Base-by-base conservation (phyloP, 2,113 vertebrate genomes). In the Erinaceus europaeus region DNA sequence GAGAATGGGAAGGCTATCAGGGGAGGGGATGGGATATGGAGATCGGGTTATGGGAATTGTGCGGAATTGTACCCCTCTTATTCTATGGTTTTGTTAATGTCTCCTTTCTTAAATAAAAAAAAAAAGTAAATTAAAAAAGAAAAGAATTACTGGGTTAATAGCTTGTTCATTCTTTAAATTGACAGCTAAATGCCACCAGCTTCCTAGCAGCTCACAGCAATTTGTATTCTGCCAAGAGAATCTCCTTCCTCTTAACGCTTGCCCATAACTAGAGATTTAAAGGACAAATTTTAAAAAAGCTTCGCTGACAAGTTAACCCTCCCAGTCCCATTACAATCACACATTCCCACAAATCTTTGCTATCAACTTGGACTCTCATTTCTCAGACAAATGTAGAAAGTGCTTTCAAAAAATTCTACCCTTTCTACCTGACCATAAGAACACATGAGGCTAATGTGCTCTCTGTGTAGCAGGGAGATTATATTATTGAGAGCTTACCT, bases 401-500 rank as follows among this genome's bases (percentile, higher is more conserved):
- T 44, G 3, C 23, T 62, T 61, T 52, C 55, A 38, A 27, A 77
- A 53, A 78, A 10, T 34, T 13, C 38, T 7, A 48, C 27, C 20
- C 46, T 92, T 68, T 67, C 36, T 5, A 25, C 15, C 29, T 34
- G 13, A 71, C n/a, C 44, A 9, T 3, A 36, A 88, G 73, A 74
- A 72, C 10, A 29, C 6, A 0, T 21, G 38, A 73, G 62, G 68
- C 53, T 53, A 59, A 46, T 72, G 48, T 1, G 32, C 40, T 68
- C 79, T 44, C 62, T 34, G 2, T 1, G 42, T 46, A 36, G 72
- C 4, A 91, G 12, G 10, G 75, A 82, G 42, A 61, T 14, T 40
- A 38, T 59, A 78, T 52, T 68, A 13, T 21, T 27, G 62, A 81
- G 27, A 6, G 6, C 89, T 93, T 94, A 98, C 98, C 97, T 97